Base-by-base conservation (phyloP, 1,140 invertebrate species). In the Bombyx mandarina region DNA sequence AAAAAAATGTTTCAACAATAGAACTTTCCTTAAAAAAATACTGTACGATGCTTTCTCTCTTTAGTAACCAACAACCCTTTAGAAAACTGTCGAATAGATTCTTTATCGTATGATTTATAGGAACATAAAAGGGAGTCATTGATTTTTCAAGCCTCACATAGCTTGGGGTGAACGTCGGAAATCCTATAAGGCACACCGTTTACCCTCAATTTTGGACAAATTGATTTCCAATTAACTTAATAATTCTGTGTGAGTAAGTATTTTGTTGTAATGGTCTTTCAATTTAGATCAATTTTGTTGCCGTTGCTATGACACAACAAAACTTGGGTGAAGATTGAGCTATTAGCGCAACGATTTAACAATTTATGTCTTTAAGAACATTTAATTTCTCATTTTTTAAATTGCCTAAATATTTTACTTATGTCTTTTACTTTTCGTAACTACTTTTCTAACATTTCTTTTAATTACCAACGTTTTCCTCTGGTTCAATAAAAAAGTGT, bases 61-160 rank as follows among this genome's bases (percentile, higher is more conserved):
- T 42, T 10, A 35, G 26, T 51, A 51, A 62, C 49, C 59, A 57
- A 63, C 49, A 55, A 45, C 43, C 22, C 12, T 55, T 45, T 22
- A 45, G 7, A 54, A 35, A 35, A 35, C 26, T 35, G 26, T 35
- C 26, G 22, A 53, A 53, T 22, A 22, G 43, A 54, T 54, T 54
- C 53, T 2, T n/a, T 54, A 26, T 52, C 45, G 61, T 43, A 45
- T 60, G 57, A 63, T 55, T 60, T 52, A 63, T 54, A n/a, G 26
- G 44, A 53, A 49, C 50, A 61, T 49, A n/a, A n/a, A 55, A 59
- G 62, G 58, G 61, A 49, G 22, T 50, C 69, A 79, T 82, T 75
- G 76, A 77, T 82, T 82, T 79, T 70, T 74, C 70, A 76, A 79
- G 71, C 71, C 71, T 65, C 66, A 73, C 66, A 61, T 61, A 53